Evolutionary conservation across 2,888 invertebrate genomes (phyloP).

Genomic region (Apodemia hepburni): DNA sequence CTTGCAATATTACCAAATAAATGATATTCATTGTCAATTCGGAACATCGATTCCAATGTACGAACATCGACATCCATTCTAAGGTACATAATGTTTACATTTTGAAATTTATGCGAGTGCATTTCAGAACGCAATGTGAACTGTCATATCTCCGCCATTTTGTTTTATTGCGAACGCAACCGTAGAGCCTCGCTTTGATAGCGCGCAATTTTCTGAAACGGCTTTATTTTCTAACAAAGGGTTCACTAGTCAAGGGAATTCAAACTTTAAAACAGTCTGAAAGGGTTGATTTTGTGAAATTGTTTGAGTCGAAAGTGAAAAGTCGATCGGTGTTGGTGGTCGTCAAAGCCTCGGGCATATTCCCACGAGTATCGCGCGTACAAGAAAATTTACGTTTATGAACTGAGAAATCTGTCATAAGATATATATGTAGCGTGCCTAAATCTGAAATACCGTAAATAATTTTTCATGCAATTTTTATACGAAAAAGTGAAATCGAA

Average conservation of each 20-base stretch:
- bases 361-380: constrained; percentile 73
- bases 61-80: constrained; percentile 39
- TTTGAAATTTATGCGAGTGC: constrained; percentile 55
- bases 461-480: constrained; percentile 62
- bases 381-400: constrained; percentile 78
- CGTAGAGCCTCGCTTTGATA: constrained; percentile 47
- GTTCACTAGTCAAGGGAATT: constrained; percentile 28
- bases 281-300: constrained; percentile 44
- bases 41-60: constrained; percentile 32
- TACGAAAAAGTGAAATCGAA: constrained; percentile 30
- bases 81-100: constrained; percentile 54
- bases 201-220: constrained; percentile 63
- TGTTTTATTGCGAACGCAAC: constrained; percentile 61
- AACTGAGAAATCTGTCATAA: constrained; percentile 78
- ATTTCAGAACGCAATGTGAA: constrained; percentile 43
- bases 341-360: constrained; percentile 59
- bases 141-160: constrained; percentile 52
- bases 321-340: constrained; percentile 73
- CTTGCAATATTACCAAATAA: constrained; percentile 19
- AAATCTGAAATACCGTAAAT: constrained; percentile 72
- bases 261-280: constrained; percentile 25
- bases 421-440: constrained; percentile 67
- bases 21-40: constrained; percentile 28
- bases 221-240: constrained; percentile 61
- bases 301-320: constrained; percentile 64